Conservation (phyloP, 2,113 vertebrate species). For the Turnix velox region DNA sequence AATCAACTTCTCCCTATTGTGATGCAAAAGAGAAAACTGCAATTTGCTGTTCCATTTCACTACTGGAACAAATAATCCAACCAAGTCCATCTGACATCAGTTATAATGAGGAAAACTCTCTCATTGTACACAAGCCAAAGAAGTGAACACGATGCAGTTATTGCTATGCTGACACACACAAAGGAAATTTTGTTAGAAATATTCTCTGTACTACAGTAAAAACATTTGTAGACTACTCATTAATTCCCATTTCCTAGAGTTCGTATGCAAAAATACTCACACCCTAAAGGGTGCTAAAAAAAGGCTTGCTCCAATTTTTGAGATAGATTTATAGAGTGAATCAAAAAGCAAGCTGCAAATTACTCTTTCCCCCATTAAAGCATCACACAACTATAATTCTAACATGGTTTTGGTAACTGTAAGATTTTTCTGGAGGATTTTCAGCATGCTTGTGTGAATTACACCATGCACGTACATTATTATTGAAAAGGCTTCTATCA, state of each 20-base stretch:
- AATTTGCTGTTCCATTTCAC: conserved; percentile 4
- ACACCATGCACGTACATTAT: neutral
- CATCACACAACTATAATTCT: neutral
- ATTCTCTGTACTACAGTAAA: neutral
- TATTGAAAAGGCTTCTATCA: neutral
- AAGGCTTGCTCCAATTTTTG: neutral
- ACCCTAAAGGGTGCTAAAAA: neutral
- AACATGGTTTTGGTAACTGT: neutral
- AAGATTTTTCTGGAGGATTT: neutral
- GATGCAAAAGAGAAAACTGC: neutral
- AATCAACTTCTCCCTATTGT: neutral
- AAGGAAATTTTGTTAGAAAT: neutral
- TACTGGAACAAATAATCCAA: conserved; percentile 8
- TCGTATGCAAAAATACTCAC: neutral
- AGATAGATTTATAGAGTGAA: neutral
- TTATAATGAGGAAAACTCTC: conserved; percentile 3
- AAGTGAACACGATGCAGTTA: neutral
- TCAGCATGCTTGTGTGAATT: neutral
- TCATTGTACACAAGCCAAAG: neutral
- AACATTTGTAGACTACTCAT: conserved; percentile 10
- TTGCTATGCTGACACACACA: neutral
- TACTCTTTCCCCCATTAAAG: neutral
- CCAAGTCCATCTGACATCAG: neutral
- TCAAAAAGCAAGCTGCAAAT: neutral
- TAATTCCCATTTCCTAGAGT: neutral